Percentiles rank a stretch among this genome's conserved stretches.
Evolutionary conservation across 2,797 vertebrate species (phyloP).

Genomic region (Geotrypetes seraphini): DNA sequence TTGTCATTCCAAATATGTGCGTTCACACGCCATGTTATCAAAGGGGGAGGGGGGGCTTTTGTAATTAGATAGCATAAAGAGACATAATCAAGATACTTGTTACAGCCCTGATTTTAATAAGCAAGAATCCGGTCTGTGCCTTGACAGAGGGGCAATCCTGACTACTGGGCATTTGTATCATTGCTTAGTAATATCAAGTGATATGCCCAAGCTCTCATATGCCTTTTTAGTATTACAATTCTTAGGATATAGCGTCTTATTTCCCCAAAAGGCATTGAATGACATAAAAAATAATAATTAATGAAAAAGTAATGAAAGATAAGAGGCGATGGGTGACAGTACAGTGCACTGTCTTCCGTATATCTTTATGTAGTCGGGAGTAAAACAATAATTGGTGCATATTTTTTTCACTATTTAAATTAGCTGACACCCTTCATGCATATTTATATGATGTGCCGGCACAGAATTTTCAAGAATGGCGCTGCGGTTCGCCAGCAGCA

Average conservation of each 20-base stretch:
- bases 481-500: constrained; percentile 34
- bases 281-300: too few relatives aligned
- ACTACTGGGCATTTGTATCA: constrained; percentile 12
- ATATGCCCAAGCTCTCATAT: constrained; percentile 32
- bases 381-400: constrained; percentile 32
- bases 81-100: constrained; percentile 2
- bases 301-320: too few relatives aligned
- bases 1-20: constrained; percentile 28
- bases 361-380: too few relatives aligned
- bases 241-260: too few relatives aligned
- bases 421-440: constrained; percentile 39
- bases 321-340: too few relatives aligned
- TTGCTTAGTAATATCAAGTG: constrained; percentile 24
- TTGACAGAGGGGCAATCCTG: constrained; percentile 12
- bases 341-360: too few relatives aligned
- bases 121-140: constrained; percentile 23
- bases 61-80: constrained; percentile 32
- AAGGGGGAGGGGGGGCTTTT: too few relatives aligned
- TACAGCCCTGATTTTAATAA: constrained; percentile 16
- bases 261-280: too few relatives aligned
- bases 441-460: constrained; percentile 47
- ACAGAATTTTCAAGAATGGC: constrained; percentile 33
- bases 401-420: constrained; percentile 55
- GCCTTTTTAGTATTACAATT: too few relatives aligned
- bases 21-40: constrained; percentile 29